Conservation (phyloP, 2,888 invertebrate species). For the Steinernema hermaphroditum region DNA sequence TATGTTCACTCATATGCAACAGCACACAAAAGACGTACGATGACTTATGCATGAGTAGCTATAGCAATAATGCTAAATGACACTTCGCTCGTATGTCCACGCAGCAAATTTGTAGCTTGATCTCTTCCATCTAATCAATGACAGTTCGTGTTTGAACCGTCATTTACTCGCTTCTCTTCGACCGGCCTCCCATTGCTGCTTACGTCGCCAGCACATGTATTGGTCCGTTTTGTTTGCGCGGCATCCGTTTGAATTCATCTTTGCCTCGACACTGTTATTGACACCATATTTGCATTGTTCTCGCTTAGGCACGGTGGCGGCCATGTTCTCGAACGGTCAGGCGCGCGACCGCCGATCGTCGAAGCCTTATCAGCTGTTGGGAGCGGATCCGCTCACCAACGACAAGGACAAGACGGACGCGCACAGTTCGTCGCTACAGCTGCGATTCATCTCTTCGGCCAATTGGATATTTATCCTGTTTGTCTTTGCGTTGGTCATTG, state of each 20-base stretch:
- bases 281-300: not conserved
- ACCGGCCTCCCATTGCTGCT: not conserved
- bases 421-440: slow-evolving; percentile 2
- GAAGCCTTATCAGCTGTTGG: slow-evolving; percentile 11
- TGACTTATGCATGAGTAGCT: too few species aligned
- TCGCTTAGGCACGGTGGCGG: not conserved
- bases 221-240: slow-evolving; percentile 1
- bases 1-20: too few species aligned
- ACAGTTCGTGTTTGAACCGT: not conserved
- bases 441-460: not conserved
- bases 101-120: slow-evolving; percentile 11
- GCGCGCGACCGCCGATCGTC: slow-evolving; percentile 20
- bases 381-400: not conserved
- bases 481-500: slow-evolving; percentile 36
- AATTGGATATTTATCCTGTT: slow-evolving; percentile 43
- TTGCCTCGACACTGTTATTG: not conserved
- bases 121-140: not conserved
- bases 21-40: too few species aligned
- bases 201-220: not conserved
- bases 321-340: not conserved
- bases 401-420: not conserved
- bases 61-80: too few species aligned
- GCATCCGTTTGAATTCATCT: not conserved
- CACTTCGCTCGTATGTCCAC: not conserved
- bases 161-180: not conserved